Evolutionary conservation across 2,888 invertebrate genomes (phyloP), one percentile per base, ranked within the genome.

Genomic region (Zygaena filipendulae): DNA sequence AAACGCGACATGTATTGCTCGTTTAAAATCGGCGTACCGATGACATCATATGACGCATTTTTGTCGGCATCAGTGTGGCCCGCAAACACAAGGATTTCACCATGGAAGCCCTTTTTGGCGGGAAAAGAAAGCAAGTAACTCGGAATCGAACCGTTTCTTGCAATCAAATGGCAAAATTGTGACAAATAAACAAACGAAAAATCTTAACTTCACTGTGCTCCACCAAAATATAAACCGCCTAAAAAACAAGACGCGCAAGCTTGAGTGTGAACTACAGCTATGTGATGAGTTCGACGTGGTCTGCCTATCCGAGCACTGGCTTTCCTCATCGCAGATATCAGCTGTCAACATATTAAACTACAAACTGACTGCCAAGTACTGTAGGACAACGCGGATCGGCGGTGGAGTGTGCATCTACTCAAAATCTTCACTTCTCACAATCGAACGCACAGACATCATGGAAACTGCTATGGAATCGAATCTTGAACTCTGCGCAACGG

Each of bases 321-420:
- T 30, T 3, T 11, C 11, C 12, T 4, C 11, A 4, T 12, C 11
- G 3, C 21, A 30, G 22, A 13, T 30, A 9, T 2, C 9, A 4
- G 2, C n/a, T 10, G 21, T 13, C 1, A 25, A 25, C 10, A 18
- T 30, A 4, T 8, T 24, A 3, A 24, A 31, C 20, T 27, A 20
- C 11, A 21, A 2, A 2, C 27, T 31, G 1, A 13, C 23, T 7
- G 24, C 31, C 4, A 11, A 21, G 6, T 27, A 11, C 21, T 21
- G 24, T 21, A 22, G 31, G 9, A 9, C 25, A 2, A 11, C n/a
- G 2, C 18, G 13, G 2, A 12, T 4, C 10, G 30, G 30, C 21
- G 31, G 31, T 7, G 31, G 31, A 3, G 20, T 12, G 3, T 31
- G 31, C 16, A 31, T 31, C 8, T 31, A 27, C 12, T 14, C 7